Conservation (phyloP, 2,797 vertebrate genomes). For the Clamator glandarius region DNA sequence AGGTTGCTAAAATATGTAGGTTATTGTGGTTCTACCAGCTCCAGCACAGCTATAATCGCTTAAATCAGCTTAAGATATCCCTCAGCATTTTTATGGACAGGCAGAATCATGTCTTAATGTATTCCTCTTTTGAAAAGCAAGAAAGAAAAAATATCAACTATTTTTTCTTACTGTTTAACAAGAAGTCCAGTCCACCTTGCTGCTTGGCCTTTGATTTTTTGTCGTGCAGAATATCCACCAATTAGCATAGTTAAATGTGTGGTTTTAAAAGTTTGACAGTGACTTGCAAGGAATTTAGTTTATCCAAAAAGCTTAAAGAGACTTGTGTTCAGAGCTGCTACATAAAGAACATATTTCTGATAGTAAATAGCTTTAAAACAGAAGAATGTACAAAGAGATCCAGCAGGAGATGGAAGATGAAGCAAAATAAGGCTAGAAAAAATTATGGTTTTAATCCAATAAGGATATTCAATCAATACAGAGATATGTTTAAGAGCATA, state of each 20-base stretch:
- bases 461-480: neutral
- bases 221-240: too few relatives aligned
- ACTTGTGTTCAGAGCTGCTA: neutral
- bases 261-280: neutral
- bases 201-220: neutral
- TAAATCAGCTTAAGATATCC: neutral
- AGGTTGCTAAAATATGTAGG: neutral
- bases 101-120: neutral
- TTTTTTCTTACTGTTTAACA: neutral
- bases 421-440: neutral
- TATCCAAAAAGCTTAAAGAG: neutral
- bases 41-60: neutral
- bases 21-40: neutral
- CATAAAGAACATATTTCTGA: neutral
- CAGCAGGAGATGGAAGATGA: neutral
- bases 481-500: neutral
- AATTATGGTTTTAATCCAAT: neutral
- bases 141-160: neutral
- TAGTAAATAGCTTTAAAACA: neutral
- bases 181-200: neutral
- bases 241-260: neutral
- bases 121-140: neutral
- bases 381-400: neutral
- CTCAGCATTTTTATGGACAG: neutral
- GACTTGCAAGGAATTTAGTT: neutral